These are phyloP conservation scores for Lacerta agilis DNA, from an alignment of 2,797 vertebrate genomes.

Conservation along the genomic window DNA sequence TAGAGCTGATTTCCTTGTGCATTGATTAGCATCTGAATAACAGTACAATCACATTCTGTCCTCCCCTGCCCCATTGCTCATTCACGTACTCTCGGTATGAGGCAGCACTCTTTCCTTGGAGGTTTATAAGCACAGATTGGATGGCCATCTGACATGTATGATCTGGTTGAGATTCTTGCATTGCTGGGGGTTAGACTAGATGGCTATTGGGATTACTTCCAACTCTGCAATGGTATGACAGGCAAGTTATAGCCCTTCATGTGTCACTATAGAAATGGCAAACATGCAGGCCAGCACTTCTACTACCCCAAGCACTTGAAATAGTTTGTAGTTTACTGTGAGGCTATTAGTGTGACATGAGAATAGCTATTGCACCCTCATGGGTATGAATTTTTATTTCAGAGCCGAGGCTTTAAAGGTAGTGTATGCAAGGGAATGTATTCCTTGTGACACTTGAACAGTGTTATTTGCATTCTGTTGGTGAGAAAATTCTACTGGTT, in stretches of 20 bases:
- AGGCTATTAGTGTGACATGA: not conserved
- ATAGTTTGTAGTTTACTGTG: not conserved
- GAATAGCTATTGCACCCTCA: not conserved
- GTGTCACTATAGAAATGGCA: no score
- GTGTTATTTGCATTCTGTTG: not conserved
- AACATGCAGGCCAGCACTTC: not conserved
- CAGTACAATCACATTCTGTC: not conserved
- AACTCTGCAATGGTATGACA: no score
- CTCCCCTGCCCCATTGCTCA: not conserved
- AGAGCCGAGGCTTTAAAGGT: not conserved
- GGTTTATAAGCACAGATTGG: no score
- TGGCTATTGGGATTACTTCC: no score
- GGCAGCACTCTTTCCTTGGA: no score
- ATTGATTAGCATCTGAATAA: not conserved
- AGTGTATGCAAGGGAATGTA: not conserved
- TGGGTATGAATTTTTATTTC: not conserved
- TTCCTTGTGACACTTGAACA: not conserved
- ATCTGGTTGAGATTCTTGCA: no score
- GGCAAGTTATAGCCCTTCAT: no score
- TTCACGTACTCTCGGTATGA: not conserved
- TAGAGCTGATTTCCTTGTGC: not conserved
- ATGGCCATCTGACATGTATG: no score
- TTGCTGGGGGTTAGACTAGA: no score
- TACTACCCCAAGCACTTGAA: no score
- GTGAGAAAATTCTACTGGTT: not conserved